A percentile compares a stretch with the other conserved stretches of the same genome.
Conservation (phyloP, 2,797 vertebrate species). For the Falco biarmicus region DNA sequence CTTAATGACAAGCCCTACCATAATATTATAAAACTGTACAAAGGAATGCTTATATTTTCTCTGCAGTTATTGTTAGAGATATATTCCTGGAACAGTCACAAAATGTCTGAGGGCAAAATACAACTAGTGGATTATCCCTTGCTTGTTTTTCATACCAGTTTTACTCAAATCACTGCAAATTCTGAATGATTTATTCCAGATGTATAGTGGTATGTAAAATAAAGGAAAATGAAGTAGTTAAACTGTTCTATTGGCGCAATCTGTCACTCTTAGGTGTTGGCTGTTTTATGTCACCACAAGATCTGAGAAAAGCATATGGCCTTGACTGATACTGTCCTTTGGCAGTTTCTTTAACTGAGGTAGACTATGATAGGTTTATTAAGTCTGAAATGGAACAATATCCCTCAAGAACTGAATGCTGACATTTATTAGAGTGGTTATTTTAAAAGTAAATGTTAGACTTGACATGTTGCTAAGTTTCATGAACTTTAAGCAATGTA, state of each 20-base stretch:
- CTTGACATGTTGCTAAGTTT: background rate
- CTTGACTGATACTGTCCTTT: background rate
- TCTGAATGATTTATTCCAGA: background rate
- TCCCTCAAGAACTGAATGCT: background rate
- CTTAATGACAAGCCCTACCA: background rate
- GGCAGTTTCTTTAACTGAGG: background rate
- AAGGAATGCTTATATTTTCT: background rate
- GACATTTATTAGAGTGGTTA: background rate
- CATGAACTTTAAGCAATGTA: background rate
- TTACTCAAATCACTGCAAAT: background rate
- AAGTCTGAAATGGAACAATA: background rate
- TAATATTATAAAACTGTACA: background rate
- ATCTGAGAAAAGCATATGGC: background rate
- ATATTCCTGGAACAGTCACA: background rate
- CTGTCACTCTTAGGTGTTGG: fast-evolving
- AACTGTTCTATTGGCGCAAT: background rate
- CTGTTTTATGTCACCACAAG: background rate
- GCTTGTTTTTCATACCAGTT: background rate
- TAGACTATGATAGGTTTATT: background rate
- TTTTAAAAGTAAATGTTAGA: background rate
- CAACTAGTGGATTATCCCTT: background rate
- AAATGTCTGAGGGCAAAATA: background rate
- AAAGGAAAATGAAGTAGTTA: background rate
- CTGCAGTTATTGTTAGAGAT: background rate
- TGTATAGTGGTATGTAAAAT: background rate